Evolutionary conservation across 2,888 invertebrate genomes (phyloP).

Genomic region (Lucinisca nassula): DNA sequence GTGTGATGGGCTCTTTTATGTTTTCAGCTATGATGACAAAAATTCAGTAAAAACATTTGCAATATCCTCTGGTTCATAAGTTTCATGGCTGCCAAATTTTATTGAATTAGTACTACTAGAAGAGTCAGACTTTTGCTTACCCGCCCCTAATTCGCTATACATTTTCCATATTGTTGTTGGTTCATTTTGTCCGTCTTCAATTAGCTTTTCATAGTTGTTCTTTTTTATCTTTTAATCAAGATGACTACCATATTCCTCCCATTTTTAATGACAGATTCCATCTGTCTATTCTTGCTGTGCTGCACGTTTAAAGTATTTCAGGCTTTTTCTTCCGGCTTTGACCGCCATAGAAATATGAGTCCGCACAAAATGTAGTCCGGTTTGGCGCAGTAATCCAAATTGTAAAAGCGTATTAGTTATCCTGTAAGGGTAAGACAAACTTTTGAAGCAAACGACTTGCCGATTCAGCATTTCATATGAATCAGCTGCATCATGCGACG

Average conservation of each 20-base stretch:
- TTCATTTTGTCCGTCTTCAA: neutral
- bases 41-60: neutral
- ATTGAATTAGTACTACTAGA: neutral
- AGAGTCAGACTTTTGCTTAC: neutral
- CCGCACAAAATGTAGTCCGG: too few species aligned
- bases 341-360: too few species aligned
- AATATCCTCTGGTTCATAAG: neutral
- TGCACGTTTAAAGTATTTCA: too few species aligned
- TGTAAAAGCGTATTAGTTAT: too few species aligned
- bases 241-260: neutral
- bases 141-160: neutral
- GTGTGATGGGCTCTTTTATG: neutral
- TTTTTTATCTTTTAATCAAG: neutral
- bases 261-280: too few species aligned
- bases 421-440: too few species aligned
- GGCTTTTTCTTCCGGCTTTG: too few species aligned
- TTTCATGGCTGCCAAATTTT: neutral
- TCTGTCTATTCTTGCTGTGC: too few species aligned
- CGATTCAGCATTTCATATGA: too few species aligned
- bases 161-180: neutral
- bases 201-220: neutral
- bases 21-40: neutral
- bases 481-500: too few species aligned
- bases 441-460: too few species aligned
- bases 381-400: too few species aligned